These are phyloP conservation scores for Rallus limicola DNA, from an alignment of 2,113 vertebrate genomes.

Conservation along the genomic window DNA sequence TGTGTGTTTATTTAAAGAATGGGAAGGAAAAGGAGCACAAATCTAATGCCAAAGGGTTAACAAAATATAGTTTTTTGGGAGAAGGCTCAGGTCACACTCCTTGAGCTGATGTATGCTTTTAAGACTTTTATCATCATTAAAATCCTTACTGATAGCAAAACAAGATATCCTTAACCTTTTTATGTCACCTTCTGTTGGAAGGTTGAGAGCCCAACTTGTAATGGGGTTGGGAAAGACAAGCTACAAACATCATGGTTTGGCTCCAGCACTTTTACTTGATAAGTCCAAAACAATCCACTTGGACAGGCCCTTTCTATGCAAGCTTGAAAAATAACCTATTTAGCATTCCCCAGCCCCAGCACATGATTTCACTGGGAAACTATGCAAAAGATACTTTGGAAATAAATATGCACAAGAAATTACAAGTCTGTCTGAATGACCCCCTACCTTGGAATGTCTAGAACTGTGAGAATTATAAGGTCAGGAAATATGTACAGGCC, in stretches of 20 bases:
- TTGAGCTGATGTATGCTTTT: neutral
- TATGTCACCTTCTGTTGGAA: neutral
- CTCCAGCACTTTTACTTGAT: constrained; percentile 66
- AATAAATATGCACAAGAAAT: constrained; percentile 89
- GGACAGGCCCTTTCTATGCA: constrained; percentile 78
- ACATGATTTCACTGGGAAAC: constrained; percentile 90
- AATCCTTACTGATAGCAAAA: neutral
- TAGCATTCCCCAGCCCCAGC: constrained; percentile 75
- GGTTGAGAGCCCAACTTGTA: neutral
- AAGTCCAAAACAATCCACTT: constrained; percentile 68
- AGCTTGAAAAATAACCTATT: constrained; percentile 83
- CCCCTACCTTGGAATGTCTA: constrained; percentile 85
- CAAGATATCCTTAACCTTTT: neutral
- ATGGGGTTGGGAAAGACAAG: neutral
- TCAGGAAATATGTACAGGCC: constrained; percentile 78
- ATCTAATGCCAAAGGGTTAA: neutral
- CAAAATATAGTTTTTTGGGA: neutral
- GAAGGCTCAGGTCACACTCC: neutral
- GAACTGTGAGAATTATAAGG: constrained; percentile 85
- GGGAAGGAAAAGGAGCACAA: neutral
- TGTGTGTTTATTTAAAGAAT: neutral
- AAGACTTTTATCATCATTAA: neutral
- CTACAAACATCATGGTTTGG: constrained; percentile 13
- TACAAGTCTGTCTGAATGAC: constrained; percentile 83
- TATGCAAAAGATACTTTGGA: constrained; percentile 91